phyloP scores from a whole-genome alignment of 1,140 invertebrate genomes.

The Choristoneura fumiferana region DNA sequence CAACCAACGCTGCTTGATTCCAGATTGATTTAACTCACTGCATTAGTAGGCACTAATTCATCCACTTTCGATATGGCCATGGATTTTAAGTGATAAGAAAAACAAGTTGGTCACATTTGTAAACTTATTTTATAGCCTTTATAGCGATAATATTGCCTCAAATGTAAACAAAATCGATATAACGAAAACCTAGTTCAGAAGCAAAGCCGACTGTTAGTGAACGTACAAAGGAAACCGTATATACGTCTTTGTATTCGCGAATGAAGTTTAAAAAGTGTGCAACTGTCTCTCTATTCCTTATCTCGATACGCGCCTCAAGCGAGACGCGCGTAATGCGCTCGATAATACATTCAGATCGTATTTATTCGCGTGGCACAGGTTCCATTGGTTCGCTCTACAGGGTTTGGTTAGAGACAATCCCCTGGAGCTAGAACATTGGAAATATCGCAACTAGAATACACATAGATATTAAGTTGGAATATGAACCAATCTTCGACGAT shows the following conservation, averaged over 20 bases:
- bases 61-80: no score
- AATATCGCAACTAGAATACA: constrained; percentile 25
- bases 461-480: neutral
- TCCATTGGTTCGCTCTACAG: constrained; percentile 44
- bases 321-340: constrained; percentile 65
- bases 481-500: neutral
- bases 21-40: no score
- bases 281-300: constrained; percentile 46
- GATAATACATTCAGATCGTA: constrained; percentile 72
- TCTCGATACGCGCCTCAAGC: constrained; percentile 53
- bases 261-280: constrained; percentile 62
- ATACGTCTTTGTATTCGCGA: constrained; percentile 37
- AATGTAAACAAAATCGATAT: no score
- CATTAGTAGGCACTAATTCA: no score
- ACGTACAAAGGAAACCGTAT: constrained; percentile 14
- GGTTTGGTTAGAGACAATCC: constrained; percentile 66
- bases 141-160: no score
- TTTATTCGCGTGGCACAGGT: constrained; percentile 63
- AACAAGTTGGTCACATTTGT: no score
- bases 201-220: constrained; percentile 16
- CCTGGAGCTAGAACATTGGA: constrained; percentile 44
- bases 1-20: no score
- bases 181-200: no score
- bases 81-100: no score
- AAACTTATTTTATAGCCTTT: no score